phyloP scores from a whole-genome alignment of 2,888 invertebrate genomes.

The Zhengitettix transpicula region DNA sequence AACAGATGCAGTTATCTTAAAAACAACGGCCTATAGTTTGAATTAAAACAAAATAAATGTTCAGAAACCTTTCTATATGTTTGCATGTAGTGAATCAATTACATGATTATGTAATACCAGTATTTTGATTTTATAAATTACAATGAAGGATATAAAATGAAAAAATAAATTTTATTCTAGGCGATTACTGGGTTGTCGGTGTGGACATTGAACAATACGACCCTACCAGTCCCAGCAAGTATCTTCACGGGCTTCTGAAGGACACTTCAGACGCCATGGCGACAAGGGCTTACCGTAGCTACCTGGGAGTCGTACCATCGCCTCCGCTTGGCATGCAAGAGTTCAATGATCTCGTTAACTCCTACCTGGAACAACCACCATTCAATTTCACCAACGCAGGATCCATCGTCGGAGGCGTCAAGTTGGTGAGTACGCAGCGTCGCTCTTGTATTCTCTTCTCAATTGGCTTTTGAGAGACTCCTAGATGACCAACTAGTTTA shows the following conservation, averaged over 20 bases:
- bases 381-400: constrained; percentile 77
- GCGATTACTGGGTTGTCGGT: constrained; percentile 89
- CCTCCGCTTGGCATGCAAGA: constrained; percentile 49
- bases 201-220: constrained; percentile 83
- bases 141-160: too few species aligned
- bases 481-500: too few species aligned
- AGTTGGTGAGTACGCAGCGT: constrained; percentile 37
- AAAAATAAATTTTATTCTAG: constrained; percentile 32
- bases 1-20: too few species aligned
- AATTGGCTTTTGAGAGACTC: too few species aligned
- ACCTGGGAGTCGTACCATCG: constrained; percentile 66
- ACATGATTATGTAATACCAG: too few species aligned
- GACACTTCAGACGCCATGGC: constrained; percentile 41
- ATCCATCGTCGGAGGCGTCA: constrained; percentile 49
- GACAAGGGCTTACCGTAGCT: constrained; percentile 58
- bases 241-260: constrained; percentile 57
- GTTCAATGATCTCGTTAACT: constrained; percentile 63
- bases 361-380: constrained; percentile 67
- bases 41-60: too few species aligned
- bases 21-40: too few species aligned
- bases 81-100: too few species aligned
- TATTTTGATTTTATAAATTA: too few species aligned
- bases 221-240: constrained; percentile 54
- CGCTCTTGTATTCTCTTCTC: too few species aligned
- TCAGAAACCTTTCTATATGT: too few species aligned